These are phyloP conservation scores for Excalfactoria chinensis DNA, from an alignment of 2,113 vertebrate species.

Conservation along the genomic window DNA sequence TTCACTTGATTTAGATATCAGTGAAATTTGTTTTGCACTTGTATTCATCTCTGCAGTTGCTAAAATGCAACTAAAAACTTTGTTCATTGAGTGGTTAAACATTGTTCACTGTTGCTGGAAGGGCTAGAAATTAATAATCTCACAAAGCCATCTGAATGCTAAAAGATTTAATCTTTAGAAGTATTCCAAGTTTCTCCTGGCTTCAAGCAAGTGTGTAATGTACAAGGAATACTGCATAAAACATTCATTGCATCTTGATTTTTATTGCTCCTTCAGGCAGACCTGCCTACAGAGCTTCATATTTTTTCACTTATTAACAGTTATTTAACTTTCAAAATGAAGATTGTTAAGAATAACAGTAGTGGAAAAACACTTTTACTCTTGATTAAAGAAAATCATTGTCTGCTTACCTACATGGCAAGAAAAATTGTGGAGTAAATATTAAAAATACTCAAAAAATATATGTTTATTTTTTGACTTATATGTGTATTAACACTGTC, in stretches of 20 bases:
- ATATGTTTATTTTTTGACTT: not conserved
- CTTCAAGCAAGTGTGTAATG: constrained; percentile 17
- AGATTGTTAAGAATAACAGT: not conserved
- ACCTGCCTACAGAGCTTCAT: not conserved
- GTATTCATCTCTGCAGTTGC: not conserved
- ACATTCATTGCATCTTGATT: constrained; percentile 43
- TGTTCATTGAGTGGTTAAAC: constrained; percentile 56
- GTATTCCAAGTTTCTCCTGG: constrained; percentile 47
- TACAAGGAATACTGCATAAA: constrained; percentile 43
- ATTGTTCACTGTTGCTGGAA: constrained; percentile 28
- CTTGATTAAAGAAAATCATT: not conserved
- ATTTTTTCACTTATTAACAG: constrained; percentile 38
- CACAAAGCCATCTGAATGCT: constrained; percentile 58
- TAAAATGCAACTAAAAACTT: constrained; percentile 31
- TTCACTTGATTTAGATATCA: not conserved
- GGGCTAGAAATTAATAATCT: constrained; percentile 65
- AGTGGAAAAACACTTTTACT: constrained; percentile 38
- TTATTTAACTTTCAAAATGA: constrained; percentile 16
- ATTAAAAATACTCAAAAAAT: not conserved
- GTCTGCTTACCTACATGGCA: not conserved
- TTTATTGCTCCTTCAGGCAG: constrained; percentile 26
- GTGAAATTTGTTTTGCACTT: not conserved
- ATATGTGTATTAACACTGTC: not conserved
- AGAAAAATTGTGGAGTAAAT: not conserved
- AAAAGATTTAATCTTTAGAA: constrained; percentile 68